phyloP scores from a whole-genome alignment of 2,113 vertebrate species.

The Macrotus californicus region DNA sequence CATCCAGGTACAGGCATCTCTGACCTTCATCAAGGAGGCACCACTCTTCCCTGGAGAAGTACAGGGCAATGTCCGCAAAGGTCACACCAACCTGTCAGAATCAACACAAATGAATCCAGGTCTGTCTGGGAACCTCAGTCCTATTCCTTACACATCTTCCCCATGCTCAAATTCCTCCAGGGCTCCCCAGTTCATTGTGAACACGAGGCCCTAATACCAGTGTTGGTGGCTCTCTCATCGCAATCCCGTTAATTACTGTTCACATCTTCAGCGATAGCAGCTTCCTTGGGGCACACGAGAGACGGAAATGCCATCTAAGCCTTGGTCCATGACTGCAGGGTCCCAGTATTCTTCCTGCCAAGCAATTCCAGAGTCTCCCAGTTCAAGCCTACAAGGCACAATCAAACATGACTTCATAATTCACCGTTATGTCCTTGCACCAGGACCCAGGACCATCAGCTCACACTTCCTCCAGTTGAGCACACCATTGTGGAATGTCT shows the following conservation, averaged over 20 bases:
- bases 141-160: not conserved
- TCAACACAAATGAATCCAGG: too few species aligned
- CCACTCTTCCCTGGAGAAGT: not conserved
- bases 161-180: not conserved
- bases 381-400: not conserved
- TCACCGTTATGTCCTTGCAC: not conserved
- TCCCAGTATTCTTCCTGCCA: not conserved
- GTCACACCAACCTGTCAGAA: too few species aligned
- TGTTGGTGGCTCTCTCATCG: not conserved
- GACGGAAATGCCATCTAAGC: not conserved
- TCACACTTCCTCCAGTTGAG: not conserved
- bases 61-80: not conserved
- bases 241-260: not conserved
- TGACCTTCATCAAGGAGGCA: not conserved
- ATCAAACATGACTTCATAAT: not conserved
- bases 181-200: not conserved
- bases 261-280: not conserved
- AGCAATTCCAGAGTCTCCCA: not conserved
- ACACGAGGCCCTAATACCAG: not conserved
- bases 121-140: not conserved
- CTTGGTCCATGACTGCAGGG: not conserved
- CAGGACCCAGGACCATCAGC: not conserved
- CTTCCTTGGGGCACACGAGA: rapidly evolving
- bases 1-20: not conserved
- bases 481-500: not conserved